phyloP scores from a whole-genome alignment of 1,140 invertebrate genomes.

The Drosophila nigromelanica region DNA sequence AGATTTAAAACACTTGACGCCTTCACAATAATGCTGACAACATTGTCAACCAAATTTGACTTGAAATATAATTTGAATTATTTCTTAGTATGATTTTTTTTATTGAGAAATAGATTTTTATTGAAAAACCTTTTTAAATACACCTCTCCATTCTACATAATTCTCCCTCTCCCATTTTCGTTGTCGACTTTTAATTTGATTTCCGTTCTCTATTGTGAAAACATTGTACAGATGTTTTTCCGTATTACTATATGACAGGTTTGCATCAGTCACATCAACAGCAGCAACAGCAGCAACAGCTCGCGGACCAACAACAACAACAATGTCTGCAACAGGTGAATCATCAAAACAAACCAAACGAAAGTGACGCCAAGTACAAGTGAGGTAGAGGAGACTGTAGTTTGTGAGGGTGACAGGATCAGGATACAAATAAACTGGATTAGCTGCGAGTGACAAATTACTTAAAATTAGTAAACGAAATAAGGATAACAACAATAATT shows the following conservation, averaged over 20 bases:
- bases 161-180: constrained; percentile 1
- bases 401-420: constrained; percentile 14
- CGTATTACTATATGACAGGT: constrained; percentile 73
- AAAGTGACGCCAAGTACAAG: constrained; percentile 65
- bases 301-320: constrained; percentile 36
- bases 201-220: constrained; percentile 54
- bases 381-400: constrained; percentile 19
- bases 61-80: too few relatives aligned
- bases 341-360: constrained; percentile 40
- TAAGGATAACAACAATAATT: constrained; percentile 40
- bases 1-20: neutral
- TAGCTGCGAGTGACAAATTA: constrained; percentile 69
- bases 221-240: constrained; percentile 79
- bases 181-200: constrained; percentile 51
- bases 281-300: constrained; percentile 42
- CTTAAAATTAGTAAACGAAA: constrained; percentile 66
- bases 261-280: constrained; percentile 44
- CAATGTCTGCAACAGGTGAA: constrained; percentile 12
- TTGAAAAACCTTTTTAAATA: neutral
- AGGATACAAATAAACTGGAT: constrained; percentile 31
- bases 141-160: neutral
- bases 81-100: too few relatives aligned
- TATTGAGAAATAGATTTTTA: too few relatives aligned
- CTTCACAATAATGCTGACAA: too few relatives aligned
- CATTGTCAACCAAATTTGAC: too few relatives aligned